Base-by-base conservation (phyloP, 2,113 vertebrate genomes). In the Willisornis vidua region DNA sequence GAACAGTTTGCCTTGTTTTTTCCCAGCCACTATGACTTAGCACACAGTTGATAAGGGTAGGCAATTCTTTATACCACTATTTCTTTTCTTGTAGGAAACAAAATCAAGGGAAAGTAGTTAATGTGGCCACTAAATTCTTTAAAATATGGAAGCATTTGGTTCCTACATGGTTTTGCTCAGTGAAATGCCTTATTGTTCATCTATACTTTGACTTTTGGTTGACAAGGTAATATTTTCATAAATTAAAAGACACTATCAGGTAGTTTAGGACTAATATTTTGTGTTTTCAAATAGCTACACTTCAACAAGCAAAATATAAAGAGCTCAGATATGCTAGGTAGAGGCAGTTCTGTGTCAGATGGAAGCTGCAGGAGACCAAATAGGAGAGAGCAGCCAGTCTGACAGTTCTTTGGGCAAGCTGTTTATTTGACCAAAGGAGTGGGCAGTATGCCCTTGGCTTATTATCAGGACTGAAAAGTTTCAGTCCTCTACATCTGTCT, bases 331-430 rank as follows among this genome's bases (percentile, higher is more conserved):
- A 54, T 1, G 2, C 80, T 78, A 88, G 62, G 65, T 58, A 35
- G 58, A 85, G 73, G 70, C 41, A 87, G 31, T 79, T 76, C 25
- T 82, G 59, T 94, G 48, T 92, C 85, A 94, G 75, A 79, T 93
- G 87, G 80, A 93, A 95, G 70, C 74, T 91, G 79, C 84, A 92
- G 83, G 73, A 82, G 39, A 79, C 37, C 62, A 85, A 96, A 71
- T 26, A 78, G 67, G 52, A 66, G 29, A 73, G 68, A 89, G 25
- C 37, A 78, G 63, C 7, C 59, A 82, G 70, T 94, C 89, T 96
- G 95, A 89, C 66, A 72, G 94, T 77, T 96, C 75, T 85, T 84
- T 59, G 90, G 61, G 43, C 79, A 90, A 84, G 80, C 76, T 89
- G 94, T 81, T 92, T 41, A 43, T 88, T 92, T 96, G 80, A 94